Percentiles rank a stretch among this genome's conserved stretches.
Conservation (phyloP, 1,140 invertebrate species). For the Pseudomyrmex flavicornis region DNA sequence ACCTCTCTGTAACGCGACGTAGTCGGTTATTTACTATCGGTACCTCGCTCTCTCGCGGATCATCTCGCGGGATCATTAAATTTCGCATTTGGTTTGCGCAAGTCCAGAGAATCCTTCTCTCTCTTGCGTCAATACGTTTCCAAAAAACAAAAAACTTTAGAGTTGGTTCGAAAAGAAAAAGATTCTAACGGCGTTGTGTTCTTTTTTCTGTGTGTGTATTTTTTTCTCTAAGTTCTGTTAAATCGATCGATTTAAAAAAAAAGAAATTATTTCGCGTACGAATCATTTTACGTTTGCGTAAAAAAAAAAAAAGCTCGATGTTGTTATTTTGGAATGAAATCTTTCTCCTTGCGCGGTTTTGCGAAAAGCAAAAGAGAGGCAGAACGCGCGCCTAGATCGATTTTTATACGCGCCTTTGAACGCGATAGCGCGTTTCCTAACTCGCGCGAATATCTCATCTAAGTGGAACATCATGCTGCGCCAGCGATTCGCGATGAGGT, state of each 20-base stretch:
- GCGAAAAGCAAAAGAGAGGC: not conserved
- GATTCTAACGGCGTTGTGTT: not conserved
- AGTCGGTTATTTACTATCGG: slow-evolving; percentile 29
- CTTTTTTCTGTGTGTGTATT: too few relatives aligned
- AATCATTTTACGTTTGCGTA: not conserved
- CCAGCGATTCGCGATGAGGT: slow-evolving; percentile 9
- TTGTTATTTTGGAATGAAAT: slow-evolving; percentile 20
- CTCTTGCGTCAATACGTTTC: not conserved
- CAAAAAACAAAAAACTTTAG: too few relatives aligned
- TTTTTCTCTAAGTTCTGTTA: too few relatives aligned
- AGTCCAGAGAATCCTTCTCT: not conserved
- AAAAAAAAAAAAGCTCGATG: not conserved
- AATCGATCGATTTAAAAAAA: too few relatives aligned
- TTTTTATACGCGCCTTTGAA: slow-evolving; percentile 1
- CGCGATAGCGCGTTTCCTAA: slow-evolving; percentile 19
- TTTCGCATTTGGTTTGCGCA: not conserved
- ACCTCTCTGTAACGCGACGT: slow-evolving; percentile 17
- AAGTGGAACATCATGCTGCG: slow-evolving; percentile 43
- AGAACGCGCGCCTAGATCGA: slow-evolving; percentile 1
- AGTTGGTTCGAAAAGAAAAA: not conserved
- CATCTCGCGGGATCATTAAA: slow-evolving; percentile 2
- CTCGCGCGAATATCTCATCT: slow-evolving; percentile 47
- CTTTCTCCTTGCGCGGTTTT: not conserved
- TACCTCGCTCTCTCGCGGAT: not conserved
- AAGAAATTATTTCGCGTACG: not conserved